phyloP scores from a whole-genome alignment of 1,140 invertebrate species.

The Cyclargus thomasi region DNA sequence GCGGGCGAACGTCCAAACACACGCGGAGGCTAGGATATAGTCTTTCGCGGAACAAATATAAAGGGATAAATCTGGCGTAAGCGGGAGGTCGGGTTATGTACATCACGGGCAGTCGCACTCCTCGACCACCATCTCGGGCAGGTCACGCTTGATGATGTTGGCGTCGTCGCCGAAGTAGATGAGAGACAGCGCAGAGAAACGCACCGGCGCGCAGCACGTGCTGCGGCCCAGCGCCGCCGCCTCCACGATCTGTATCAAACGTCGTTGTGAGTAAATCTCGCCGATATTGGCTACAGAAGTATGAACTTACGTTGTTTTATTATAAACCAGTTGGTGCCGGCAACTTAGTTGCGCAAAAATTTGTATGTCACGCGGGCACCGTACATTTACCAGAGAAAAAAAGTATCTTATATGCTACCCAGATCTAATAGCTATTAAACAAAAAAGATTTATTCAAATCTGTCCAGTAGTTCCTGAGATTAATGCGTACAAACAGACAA shows the following conservation, averaged over 20 bases:
- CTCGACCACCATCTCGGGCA: conserved; percentile 97
- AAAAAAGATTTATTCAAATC: no score
- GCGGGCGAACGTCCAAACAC: conserved; percentile 30
- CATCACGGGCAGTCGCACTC: conserved; percentile 94
- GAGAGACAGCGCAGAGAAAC: conserved; percentile 93
- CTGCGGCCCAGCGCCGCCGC: conserved; percentile 38
- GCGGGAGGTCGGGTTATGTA: conserved; percentile 52
- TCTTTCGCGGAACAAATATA: conserved; percentile 72
- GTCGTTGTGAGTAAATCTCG: not conserved
- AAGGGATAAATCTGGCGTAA: conserved; percentile 63
- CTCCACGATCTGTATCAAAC: conserved; percentile 81
- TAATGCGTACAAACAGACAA: no score
- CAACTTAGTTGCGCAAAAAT: no score
- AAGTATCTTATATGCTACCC: no score
- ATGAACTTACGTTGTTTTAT: no score
- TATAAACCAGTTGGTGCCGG: no score
- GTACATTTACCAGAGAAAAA: no score
- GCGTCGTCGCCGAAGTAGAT: conserved; percentile 94
- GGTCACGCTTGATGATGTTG: conserved; percentile 93
- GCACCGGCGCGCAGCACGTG: conserved; percentile 88
- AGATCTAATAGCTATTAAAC: no score
- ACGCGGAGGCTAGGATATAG: conserved; percentile 60
- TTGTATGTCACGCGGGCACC: no score
- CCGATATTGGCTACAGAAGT: no score
- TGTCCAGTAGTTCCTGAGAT: no score